phyloP scores from a whole-genome alignment of 2,888 invertebrate species.

The Notodonta dromedarius region DNA sequence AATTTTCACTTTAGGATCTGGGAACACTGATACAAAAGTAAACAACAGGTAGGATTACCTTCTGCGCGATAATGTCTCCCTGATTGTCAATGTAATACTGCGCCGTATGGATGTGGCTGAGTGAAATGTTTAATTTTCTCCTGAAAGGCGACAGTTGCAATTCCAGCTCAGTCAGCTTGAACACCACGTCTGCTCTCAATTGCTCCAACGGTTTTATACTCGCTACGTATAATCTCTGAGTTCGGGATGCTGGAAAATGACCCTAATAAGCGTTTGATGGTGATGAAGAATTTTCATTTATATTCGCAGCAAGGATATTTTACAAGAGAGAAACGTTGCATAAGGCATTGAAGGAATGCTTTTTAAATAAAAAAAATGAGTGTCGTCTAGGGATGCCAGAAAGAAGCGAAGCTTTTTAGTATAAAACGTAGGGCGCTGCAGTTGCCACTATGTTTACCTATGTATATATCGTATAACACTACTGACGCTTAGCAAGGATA shows the following conservation, averaged over 20 bases:
- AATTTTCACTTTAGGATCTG: no score
- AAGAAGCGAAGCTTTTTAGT: no score
- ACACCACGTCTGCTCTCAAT: conserved; percentile 88
- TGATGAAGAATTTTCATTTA: background rate
- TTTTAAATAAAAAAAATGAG: no score
- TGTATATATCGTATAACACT: no score
- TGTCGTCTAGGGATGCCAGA: no score
- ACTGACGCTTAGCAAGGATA: no score
- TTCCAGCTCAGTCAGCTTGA: conserved; percentile 90
- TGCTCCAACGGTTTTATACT: conserved; percentile 88
- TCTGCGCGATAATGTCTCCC: conserved; percentile 87
- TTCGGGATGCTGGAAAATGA: conserved; percentile 77
- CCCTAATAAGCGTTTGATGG: conserved; percentile 4
- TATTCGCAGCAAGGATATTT: no score
- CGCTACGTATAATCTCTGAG: conserved; percentile 86
- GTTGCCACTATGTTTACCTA: no score
- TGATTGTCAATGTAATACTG: conserved; percentile 90
- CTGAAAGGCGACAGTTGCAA: conserved; percentile 89
- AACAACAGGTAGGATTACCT: conserved; percentile 65
- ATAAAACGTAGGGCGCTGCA: no score
- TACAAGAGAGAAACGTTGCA: no score
- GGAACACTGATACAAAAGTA: no score
- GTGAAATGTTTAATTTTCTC: conserved; percentile 88
- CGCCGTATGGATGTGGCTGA: conserved; percentile 90
- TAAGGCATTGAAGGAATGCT: no score